phyloP scores from a whole-genome alignment of 2,113 vertebrate genomes.

The Rana temporaria region DNA sequence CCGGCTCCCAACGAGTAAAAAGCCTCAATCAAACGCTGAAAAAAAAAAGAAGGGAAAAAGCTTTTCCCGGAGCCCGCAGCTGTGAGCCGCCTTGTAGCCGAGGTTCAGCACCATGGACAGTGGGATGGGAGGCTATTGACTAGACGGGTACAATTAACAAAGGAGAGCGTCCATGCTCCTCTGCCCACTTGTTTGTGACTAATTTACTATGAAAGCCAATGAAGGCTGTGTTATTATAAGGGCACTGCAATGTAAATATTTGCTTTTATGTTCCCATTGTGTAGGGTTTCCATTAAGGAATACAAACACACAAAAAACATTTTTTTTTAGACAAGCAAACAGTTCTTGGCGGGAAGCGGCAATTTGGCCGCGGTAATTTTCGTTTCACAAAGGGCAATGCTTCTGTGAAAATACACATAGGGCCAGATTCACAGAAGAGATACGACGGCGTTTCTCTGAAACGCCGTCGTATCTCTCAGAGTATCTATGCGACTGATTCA shows the following conservation, averaged over 20 bases:
- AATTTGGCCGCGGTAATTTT: no score
- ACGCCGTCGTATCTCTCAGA: no score
- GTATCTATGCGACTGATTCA: no score
- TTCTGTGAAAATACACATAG: background rate
- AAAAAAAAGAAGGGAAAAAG: conserved; percentile 10
- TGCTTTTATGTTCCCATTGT: conserved; percentile 54
- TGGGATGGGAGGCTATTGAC: background rate
- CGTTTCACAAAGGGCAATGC: no score
- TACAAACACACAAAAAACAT: conserved; percentile 27
- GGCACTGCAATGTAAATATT: conserved; percentile 41
- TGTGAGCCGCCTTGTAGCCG: background rate
- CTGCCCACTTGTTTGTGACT: conserved; percentile 32
- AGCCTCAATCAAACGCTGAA: conserved; percentile 11
- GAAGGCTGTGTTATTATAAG: conserved; percentile 51
- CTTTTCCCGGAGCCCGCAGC: background rate
- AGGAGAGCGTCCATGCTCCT: fast-evolving
- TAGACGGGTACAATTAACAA: conserved; percentile 6
- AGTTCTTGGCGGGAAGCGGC: background rate
- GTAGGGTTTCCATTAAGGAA: conserved; percentile 37
- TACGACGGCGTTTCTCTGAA: no score
- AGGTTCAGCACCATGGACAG: conserved; percentile 15
- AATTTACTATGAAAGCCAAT: conserved; percentile 38
- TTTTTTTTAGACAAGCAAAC: background rate
- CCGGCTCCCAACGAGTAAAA: conserved; percentile 1
- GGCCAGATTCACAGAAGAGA: no score